Base-by-base conservation (phyloP, 1,140 invertebrate species). In the Bombus confusus region DNA sequence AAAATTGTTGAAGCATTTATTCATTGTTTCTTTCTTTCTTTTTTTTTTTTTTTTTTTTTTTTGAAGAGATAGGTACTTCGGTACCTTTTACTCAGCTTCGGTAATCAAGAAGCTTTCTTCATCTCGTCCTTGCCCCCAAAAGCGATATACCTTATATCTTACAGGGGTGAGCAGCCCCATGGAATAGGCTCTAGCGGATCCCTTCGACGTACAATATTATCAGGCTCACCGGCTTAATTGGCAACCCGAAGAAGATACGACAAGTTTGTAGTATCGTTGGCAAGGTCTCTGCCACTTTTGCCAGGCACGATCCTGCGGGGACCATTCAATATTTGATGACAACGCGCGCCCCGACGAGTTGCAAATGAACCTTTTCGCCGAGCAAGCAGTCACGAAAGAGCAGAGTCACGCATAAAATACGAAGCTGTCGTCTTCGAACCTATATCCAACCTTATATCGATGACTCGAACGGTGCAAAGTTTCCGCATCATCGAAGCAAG, bases 321-420 rank as follows among this genome's bases (percentile, higher is more conserved):
- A 82, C 72, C 72, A 76, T 59, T 82, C 84, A 86, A 86, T 82
- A 82, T 86, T 69, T 69, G 72, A 82, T 34, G 79, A 75, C 75
- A 82, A 81, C 71, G 43, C 62, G 62, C 69, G 57, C 47, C 62
- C 18, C 59, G 12, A 43, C 59, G 84, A 57, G 43, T 37, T 69
- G 84, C 68, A 69, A 76, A 82, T 57, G 59, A 86, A 69, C 47
- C 37, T 64, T 43, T 47, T 10, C 66, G 4, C 28, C 28, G 22
- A 18, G 8, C 31, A 41, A 28, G 6, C 39, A 62, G 52, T 57
- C 71, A 10, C 62, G 74, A 69, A 83, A 77, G 34, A 39, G 31
- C 10, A 28, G n/a, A 41, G 43, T 43, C 22, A 81, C 69, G 78
- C 84, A 73, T 86, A 81, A 86, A 86, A 69, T 41, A 75, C 47